A percentile compares a stretch with the other conserved stretches of the same genome.
Conservation (phyloP, 1,140 invertebrate species). For the Drosophila subobscura region DNA sequence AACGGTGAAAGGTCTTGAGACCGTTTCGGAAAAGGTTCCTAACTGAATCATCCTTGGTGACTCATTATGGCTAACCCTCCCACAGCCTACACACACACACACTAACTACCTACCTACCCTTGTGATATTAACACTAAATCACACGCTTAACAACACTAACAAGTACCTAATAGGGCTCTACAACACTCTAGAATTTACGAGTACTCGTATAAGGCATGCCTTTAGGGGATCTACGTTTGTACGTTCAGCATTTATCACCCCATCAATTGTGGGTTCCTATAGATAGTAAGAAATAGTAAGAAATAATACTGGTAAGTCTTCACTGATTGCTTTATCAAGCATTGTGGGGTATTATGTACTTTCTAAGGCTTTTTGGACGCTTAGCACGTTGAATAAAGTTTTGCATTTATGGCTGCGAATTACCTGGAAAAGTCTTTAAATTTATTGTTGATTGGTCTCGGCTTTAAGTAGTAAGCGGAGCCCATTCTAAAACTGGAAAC, state of each 20-base stretch:
- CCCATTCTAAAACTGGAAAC: neutral
- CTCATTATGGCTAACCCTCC: constrained; percentile 37
- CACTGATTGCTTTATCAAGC: constrained; percentile 40
- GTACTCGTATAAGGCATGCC: constrained; percentile 27
- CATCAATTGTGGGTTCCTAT: constrained; percentile 39
- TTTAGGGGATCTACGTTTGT: constrained; percentile 44
- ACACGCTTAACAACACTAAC: constrained; percentile 61
- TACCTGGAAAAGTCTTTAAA: constrained; percentile 34
- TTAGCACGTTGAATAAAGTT: constrained; percentile 68
- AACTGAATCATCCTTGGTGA: constrained; percentile 42
- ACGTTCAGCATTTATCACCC: constrained; percentile 45
- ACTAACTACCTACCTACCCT: constrained; percentile 7
- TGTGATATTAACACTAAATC: constrained; percentile 78
- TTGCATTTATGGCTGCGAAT: constrained; percentile 45
- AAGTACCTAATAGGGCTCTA: constrained; percentile 49
- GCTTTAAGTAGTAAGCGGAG: neutral
- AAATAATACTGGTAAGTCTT: constrained; percentile 34
- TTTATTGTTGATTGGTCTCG: constrained; percentile 48
- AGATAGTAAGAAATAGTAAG: constrained; percentile 26
- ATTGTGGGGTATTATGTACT: constrained; percentile 40
- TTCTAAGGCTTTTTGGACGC: constrained; percentile 39
- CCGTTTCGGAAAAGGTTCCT: constrained; percentile 78
- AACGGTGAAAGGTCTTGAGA: constrained; percentile 66
- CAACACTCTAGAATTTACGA: constrained; percentile 41
- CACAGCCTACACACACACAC: constrained; percentile 9